Conservation (phyloP, 2,113 vertebrate species). For the Tragelaphus imberbis region DNA sequence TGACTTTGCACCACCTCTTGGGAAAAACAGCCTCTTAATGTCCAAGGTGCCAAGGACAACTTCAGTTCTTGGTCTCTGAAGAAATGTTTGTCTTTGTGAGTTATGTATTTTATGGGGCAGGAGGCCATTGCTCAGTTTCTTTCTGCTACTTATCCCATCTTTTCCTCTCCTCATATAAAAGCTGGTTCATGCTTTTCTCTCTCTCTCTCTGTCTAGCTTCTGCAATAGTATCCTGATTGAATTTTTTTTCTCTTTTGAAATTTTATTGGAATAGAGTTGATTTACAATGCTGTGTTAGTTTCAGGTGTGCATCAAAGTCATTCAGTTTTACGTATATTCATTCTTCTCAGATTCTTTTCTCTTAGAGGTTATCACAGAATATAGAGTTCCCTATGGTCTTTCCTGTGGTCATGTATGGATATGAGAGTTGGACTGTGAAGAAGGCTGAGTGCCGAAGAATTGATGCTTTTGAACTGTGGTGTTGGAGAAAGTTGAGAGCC, state of each 20-base stretch:
- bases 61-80: background rate
- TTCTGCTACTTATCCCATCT: background rate
- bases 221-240: background rate
- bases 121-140: constrained; percentile 3
- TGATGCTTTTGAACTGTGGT: too few relatives aligned
- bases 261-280: background rate
- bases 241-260: background rate
- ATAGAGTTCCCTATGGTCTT: background rate
- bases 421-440: too few relatives aligned
- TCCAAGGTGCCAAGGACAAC: constrained; percentile 33
- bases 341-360: background rate
- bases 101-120: constrained; percentile 8
- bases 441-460: too few relatives aligned
- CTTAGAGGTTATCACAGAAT: background rate
- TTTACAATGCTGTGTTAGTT: background rate
- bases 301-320: background rate
- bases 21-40: background rate
- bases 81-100: constrained; percentile 65
- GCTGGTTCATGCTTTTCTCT: rapidly evolving
- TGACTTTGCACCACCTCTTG: background rate
- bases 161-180: background rate
- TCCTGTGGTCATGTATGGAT: too few relatives aligned
- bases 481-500: too few relatives aligned
- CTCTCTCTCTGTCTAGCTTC: background rate
- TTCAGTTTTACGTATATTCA: background rate